Conservation (phyloP, 2,113 vertebrate species). For the Bufo gargarizans region DNA sequence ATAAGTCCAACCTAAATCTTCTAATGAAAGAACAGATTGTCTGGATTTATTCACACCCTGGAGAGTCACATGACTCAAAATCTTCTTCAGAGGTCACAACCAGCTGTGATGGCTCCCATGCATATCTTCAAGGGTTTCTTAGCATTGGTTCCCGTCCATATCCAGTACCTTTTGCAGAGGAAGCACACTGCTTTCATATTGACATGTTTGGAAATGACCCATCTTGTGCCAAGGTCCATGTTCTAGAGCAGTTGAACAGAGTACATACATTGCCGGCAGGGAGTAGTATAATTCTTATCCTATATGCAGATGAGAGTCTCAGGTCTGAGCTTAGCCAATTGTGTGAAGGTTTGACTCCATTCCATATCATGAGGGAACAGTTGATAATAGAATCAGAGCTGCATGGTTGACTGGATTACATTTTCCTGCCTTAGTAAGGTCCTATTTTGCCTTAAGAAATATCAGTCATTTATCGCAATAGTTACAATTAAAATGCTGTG, state of each 20-base stretch:
- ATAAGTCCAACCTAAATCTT: conserved; percentile 17
- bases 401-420: not conserved
- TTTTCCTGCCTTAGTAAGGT: no score
- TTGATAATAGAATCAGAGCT: conserved; percentile 4
- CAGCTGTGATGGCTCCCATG: not conserved
- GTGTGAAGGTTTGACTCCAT: conserved; percentile 3
- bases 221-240: conserved; percentile 69
- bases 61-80: not conserved
- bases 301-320: conserved; percentile 17
- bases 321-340: not conserved
- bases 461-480: no score
- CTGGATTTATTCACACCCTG: not conserved
- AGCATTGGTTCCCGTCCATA: conserved; percentile 78
- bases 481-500: no score
- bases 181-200: conserved; percentile 79
- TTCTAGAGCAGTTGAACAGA: conserved; percentile 75
- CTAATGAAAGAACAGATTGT: not conserved
- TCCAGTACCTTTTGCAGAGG: conserved; percentile 74
- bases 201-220: conserved; percentile 81
- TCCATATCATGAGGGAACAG: not conserved
- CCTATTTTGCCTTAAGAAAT: no score
- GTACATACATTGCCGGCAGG: conserved; percentile 11
- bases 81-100: conserved; percentile 51
- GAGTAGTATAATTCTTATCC: not conserved
- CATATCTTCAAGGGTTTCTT: conserved; percentile 62